Evolutionary conservation across 2,797 vertebrate genomes (phyloP).

Genomic region (Micropoecilia bifurca): DNA sequence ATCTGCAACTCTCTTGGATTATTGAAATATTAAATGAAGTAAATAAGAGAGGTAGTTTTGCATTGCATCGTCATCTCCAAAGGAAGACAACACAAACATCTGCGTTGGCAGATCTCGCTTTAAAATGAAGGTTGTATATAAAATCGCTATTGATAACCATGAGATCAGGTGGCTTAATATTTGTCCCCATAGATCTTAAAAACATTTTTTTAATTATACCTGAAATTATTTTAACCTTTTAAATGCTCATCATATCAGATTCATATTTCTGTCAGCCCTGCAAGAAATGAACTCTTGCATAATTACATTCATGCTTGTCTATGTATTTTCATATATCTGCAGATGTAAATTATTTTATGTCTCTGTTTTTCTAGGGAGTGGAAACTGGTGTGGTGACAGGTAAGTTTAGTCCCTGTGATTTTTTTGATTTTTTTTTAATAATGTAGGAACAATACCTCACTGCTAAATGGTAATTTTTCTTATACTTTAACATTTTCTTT

Average conservation of each 20-base stretch:
- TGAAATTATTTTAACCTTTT: neutral
- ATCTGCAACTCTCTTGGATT: neutral
- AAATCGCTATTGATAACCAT: neutral
- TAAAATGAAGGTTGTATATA: neutral
- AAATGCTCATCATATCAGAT: neutral
- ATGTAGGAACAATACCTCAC: neutral
- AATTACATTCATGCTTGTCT: neutral
- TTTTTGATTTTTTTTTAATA: too few relatives aligned
- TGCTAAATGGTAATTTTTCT: neutral
- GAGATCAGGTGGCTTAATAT: neutral
- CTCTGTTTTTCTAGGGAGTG: slow-evolving; percentile 76
- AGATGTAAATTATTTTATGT: slow-evolving; percentile 10
- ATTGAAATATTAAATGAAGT: neutral
- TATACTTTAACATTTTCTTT: neutral
- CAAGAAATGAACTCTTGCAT: neutral
- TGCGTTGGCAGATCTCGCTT: neutral
- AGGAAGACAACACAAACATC: neutral
- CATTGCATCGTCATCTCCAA: neutral
- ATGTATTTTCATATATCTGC: neutral
- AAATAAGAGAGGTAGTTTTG: neutral
- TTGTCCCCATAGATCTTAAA: neutral
- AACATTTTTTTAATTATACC: neutral
- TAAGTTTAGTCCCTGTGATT: slow-evolving; percentile 60
- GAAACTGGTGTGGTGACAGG: slow-evolving; percentile 88
- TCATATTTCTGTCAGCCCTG: neutral